Evolutionary conservation across 1,140 invertebrate genomes (phyloP), one percentile per base, ranked within the genome.

Genomic region (Drosophila pachea): DNA sequence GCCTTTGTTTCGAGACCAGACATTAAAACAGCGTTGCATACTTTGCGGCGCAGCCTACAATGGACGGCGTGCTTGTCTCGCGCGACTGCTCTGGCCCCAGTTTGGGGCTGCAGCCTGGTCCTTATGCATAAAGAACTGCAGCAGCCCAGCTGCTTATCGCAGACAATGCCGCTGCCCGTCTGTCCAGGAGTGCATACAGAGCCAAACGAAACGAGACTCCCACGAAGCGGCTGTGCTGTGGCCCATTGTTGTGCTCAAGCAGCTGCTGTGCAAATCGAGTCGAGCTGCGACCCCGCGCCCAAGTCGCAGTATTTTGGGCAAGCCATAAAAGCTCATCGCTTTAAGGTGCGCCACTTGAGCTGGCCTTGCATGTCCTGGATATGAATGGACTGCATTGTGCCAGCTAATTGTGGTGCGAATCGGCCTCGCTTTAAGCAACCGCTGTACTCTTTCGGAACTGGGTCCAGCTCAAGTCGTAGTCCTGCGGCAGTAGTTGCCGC

Each of bases 11-110:
- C 55, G 68, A 65, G 74, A 72, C 68, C 59, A 65, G 72, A 58
- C 78, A 83, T 83, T 84, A 73, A 78, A 78, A 84, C 67, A 84
- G 67, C 76, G 73, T 69, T 76, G 79, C 78, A 76, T 83, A 73
- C 75, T 83, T 81, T 78, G 79, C 59, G 79, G 78, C 67, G 32
- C 33, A 65, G 65, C 54, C 66, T 47, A 83, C 74, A 83, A 72
- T 56, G 64, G 62, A 68, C n/a, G 14, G 36, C 50, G 11, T 2
- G 22, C 22, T 22, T 22, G 22, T 22, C 22, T 22, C 22, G 22
- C 22, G 22, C 22, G 22, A 22, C 22, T 22, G 22, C 22, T 3
- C 22, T 22, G 22, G 22, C n/a, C 40, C n/a, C 40, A n/a, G 12
- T 7, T n/a, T 12, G 40, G 40, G 22, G 22, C 22, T 22, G 4